phyloP scores from a whole-genome alignment of 2,113 vertebrate species.

The Callionymus lyra region DNA sequence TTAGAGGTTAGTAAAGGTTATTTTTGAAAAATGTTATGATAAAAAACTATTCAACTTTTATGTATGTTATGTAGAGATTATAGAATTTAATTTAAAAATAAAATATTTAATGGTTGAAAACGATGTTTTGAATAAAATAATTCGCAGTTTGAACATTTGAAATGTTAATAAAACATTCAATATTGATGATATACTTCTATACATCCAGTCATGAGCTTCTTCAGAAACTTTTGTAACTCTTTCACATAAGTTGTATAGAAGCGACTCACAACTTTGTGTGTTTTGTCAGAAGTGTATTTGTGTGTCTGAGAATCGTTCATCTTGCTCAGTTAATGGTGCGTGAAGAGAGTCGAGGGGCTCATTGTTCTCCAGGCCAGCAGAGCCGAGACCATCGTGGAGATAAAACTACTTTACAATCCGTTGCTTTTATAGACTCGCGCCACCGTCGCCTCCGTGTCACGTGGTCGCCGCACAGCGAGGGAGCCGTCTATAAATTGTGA shows the following conservation, averaged over 20 bases:
- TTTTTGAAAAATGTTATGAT: too few relatives aligned
- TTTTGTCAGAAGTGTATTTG: slow-evolving; percentile 27
- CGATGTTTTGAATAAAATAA: too few relatives aligned
- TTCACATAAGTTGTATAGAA: too few relatives aligned
- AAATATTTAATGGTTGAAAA: too few relatives aligned
- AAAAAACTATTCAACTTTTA: too few relatives aligned
- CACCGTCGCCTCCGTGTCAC: slow-evolving; percentile 8
- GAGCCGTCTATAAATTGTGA: slow-evolving; percentile 36
- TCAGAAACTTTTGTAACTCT: not conserved
- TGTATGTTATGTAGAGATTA: too few relatives aligned
- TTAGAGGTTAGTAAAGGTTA: too few relatives aligned
- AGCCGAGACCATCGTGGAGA: slow-evolving; percentile 36
- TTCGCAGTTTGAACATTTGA: too few relatives aligned
- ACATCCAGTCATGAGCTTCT: too few relatives aligned
- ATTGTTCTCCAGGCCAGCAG: slow-evolving; percentile 34
- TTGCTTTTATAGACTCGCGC: slow-evolving; percentile 27
- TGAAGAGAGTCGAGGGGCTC: slow-evolving; percentile 46
- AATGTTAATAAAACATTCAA: too few relatives aligned
- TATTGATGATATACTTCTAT: too few relatives aligned
- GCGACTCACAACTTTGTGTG: not conserved
- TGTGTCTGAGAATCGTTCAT: slow-evolving; percentile 32
- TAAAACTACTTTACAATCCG: slow-evolving; percentile 9
- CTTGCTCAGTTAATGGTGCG: slow-evolving; percentile 53
- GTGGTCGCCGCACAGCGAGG: slow-evolving; percentile 10
- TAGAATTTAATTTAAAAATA: too few relatives aligned